Conservation (phyloP, 2,797 vertebrate genomes). For the Coccyzus lansbergi region DNA sequence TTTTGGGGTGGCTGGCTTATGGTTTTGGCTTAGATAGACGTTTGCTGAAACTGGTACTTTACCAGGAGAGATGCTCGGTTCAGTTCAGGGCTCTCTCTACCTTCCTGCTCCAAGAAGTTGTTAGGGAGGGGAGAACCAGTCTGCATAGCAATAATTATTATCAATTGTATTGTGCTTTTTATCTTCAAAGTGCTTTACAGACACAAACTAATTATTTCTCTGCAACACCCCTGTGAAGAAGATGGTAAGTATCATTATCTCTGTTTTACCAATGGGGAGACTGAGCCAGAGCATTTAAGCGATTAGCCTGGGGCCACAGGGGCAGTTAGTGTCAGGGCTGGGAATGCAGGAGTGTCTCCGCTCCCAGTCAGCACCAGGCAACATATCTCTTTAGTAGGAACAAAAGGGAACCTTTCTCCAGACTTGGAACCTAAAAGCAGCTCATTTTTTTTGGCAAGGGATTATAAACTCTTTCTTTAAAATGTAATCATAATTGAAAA, state of each 20-base stretch:
- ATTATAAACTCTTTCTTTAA: slow-evolving; percentile 65
- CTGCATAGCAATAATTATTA: slow-evolving; percentile 70
- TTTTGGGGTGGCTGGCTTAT: background rate
- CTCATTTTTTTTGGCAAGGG: slow-evolving; percentile 56
- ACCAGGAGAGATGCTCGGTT: background rate
- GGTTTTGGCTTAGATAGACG: background rate
- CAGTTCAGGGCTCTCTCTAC: slow-evolving; percentile 33
- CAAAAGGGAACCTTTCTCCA: slow-evolving; percentile 71
- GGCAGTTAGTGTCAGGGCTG: slow-evolving; percentile 72
- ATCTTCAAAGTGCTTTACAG: slow-evolving; percentile 73
- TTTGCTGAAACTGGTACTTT: background rate
- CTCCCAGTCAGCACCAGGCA: slow-evolving; percentile 67
- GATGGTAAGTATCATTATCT: slow-evolving; percentile 72
- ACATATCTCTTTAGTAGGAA: slow-evolving; percentile 65
- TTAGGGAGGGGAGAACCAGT: slow-evolving; percentile 46
- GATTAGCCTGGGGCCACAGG: slow-evolving; percentile 70
- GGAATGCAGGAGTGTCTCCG: slow-evolving; percentile 71
- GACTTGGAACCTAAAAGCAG: slow-evolving; percentile 65
- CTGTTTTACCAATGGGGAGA: slow-evolving; percentile 65
- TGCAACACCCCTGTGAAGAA: slow-evolving; percentile 67
- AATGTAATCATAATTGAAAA: slow-evolving; percentile 63
- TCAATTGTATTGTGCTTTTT: slow-evolving; percentile 72
- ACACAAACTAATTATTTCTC: slow-evolving; percentile 72
- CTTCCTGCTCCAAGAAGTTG: slow-evolving; percentile 30
- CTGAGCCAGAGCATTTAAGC: slow-evolving; percentile 69